These are phyloP conservation scores for Benthosema pterotum DNA, from an alignment of 2,797 vertebrate species.

Conservation along the genomic window DNA sequence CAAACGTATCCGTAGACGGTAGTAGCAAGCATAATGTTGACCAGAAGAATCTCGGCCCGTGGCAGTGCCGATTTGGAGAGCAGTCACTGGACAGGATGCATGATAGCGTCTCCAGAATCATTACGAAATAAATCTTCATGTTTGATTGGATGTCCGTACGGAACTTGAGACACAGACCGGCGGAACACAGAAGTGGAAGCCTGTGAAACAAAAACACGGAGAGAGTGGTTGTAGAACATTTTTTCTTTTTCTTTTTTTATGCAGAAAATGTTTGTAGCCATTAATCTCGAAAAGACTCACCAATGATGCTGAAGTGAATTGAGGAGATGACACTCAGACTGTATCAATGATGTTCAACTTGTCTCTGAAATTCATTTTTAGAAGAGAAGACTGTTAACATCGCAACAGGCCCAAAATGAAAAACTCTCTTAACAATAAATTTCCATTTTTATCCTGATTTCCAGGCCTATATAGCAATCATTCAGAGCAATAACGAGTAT, in stretches of 20 bases:
- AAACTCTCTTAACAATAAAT: too few relatives aligned
- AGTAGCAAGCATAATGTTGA: conserved; percentile 45
- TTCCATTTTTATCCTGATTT: too few relatives aligned
- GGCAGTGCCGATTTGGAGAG: conserved; percentile 33
- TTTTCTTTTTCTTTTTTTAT: not conserved
- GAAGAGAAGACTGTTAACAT: not conserved
- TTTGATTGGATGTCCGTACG: conserved; percentile 34
- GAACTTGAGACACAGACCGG: conserved; percentile 36
- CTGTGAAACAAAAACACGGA: conserved; percentile 29
- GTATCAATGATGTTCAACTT: conserved; percentile 68
- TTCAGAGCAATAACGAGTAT: too few relatives aligned
- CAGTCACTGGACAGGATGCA: conserved; percentile 19
- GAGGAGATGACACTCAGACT: conserved; percentile 61
- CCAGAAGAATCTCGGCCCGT: conserved; percentile 15
- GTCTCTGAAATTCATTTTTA: conserved; percentile 65
- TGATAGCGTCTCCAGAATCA: conserved; percentile 36
- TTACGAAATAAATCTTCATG: conserved; percentile 43
- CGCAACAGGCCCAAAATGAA: too few relatives aligned
- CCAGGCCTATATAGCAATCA: too few relatives aligned
- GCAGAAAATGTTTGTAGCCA: too few relatives aligned
- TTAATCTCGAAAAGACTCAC: conserved; percentile 52
- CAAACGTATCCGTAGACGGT: conserved; percentile 57
- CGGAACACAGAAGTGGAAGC: conserved; percentile 35
- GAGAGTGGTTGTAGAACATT: not conserved
- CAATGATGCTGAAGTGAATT: conserved; percentile 42